Base-by-base conservation (phyloP, 2,888 invertebrate species). In the Octonoba sinensis region DNA sequence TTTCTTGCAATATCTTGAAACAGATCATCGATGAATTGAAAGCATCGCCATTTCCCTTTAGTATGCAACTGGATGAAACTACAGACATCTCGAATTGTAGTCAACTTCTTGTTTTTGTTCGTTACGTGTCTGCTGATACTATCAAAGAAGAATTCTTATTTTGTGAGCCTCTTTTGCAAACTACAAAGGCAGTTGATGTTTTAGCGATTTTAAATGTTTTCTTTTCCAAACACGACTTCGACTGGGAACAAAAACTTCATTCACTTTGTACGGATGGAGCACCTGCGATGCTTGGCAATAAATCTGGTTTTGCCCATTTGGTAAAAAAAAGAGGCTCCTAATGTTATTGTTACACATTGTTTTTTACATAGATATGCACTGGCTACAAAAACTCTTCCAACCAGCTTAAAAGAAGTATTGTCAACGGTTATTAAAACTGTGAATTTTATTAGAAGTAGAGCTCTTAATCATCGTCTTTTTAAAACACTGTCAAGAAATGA, bases 31-130 rank as follows among this genome's bases (percentile, higher is more conserved):
- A 83, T 46, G 60, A 72, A 75, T 70, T 67, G 75, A 67, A 66
- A 75, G 67, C 67, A 66, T 75, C 60, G 75, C 75, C 67, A 72
- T 83, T 73, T 57, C 78, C 71, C 69, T 83, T 75, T 65, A 77
- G 71, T 77, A 77, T 77, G 77, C 70, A 66, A 67, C 51, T 74
- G 54, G 65, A 89, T 88, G 74, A 90, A 90, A 47, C 90, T 90
- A 85, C 91, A 90, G 67, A 66, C 59, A 72, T 72, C 60, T 72
- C 57, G 64, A 70, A 77, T 77, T 66, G 54, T 77, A 62, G 59
- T 70, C 46, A 70, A 67, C 77, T 79, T 67, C 51, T 79, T 59
- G 57, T 72, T 79, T 79, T 79, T 72, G 59, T 79, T 72, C 66
- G 60, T 65, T 79, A 79, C 62, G 72, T 60, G 79, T 65, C 65